Conservation (phyloP, 1,140 invertebrate genomes). For the Centruroides sculpturatus region DNA sequence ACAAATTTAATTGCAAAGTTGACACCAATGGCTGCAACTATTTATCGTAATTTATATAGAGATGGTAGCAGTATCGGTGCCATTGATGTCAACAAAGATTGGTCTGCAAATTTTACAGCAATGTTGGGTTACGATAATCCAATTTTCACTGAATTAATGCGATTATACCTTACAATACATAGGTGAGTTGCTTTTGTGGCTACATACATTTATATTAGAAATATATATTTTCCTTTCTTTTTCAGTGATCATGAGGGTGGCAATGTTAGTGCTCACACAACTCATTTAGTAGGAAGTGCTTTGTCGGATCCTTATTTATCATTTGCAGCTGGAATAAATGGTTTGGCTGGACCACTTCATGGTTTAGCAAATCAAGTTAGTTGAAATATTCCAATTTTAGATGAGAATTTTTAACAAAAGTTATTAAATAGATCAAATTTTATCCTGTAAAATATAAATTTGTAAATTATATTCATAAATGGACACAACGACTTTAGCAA, state of each 20-base stretch:
- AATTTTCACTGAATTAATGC: conserved; percentile 40
- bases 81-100: conserved; percentile 41
- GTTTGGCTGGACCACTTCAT: conserved; percentile 43
- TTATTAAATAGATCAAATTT: too few species aligned
- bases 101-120: conserved; percentile 40
- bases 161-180: conserved; percentile 44
- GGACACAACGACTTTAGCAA: too few species aligned
- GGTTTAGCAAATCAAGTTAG: conserved; percentile 43
- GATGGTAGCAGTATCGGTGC: conserved; percentile 38
- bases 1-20: conserved; percentile 47
- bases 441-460: too few species aligned
- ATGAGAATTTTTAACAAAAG: too few species aligned
- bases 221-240: background rate
- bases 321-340: conserved; percentile 43
- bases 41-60: conserved; percentile 42
- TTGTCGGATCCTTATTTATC: conserved; percentile 44
- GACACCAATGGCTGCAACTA: conserved; percentile 43
- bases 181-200: conserved; percentile 24
- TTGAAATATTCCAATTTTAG: background rate
- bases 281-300: conserved; percentile 43
- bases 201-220: too few species aligned
- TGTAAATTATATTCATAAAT: too few species aligned
- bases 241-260: conserved; percentile 42
- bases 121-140: conserved; percentile 43
- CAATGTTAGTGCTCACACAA: conserved; percentile 44